Evolutionary conservation across 2,888 invertebrate species (phyloP).

Genomic region (Drepanosiphum platanoidis): DNA sequence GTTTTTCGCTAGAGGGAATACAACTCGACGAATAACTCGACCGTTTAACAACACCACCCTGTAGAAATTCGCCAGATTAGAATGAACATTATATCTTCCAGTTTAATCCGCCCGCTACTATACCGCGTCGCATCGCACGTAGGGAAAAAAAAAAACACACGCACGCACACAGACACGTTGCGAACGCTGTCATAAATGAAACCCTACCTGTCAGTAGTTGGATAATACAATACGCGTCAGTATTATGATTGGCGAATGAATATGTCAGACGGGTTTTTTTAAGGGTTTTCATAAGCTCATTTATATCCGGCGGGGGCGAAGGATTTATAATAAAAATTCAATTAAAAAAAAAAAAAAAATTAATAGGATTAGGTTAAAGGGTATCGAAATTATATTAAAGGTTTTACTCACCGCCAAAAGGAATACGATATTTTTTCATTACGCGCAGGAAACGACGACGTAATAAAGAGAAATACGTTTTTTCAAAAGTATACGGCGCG

Average conservation of each 20-base stretch:
- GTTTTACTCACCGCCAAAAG: slow-evolving; percentile 49
- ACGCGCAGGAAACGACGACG: slow-evolving; percentile 57
- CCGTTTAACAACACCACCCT: slow-evolving; percentile 40
- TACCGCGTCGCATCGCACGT: background rate
- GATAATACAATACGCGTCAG: slow-evolving; percentile 56
- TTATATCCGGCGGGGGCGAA: slow-evolving; percentile 58
- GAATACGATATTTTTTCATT: slow-evolving; percentile 45
- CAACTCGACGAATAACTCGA: slow-evolving; percentile 18
- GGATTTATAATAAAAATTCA: slow-evolving; percentile 58
- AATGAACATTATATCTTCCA: slow-evolving; percentile 33
- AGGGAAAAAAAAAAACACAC: slow-evolving; percentile 37
- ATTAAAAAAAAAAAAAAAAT: slow-evolving; percentile 61
- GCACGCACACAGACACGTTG: slow-evolving; percentile 54
- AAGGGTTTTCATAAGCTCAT: slow-evolving; percentile 61
- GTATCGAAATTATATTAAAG: slow-evolving; percentile 49
- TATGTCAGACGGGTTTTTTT: slow-evolving; percentile 52
- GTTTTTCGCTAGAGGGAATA: slow-evolving; percentile 11
- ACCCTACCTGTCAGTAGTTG: slow-evolving; percentile 59
- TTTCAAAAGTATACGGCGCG: background rate
- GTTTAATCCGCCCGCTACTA: slow-evolving; percentile 8
- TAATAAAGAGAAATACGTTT: slow-evolving; percentile 42
- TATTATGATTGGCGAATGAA: slow-evolving; percentile 61
- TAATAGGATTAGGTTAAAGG: slow-evolving; percentile 58
- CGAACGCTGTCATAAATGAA: slow-evolving; percentile 58
- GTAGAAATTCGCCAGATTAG: slow-evolving; percentile 27